Conservation (phyloP, 2,888 invertebrate genomes). For the Nebria brevicollis region DNA sequence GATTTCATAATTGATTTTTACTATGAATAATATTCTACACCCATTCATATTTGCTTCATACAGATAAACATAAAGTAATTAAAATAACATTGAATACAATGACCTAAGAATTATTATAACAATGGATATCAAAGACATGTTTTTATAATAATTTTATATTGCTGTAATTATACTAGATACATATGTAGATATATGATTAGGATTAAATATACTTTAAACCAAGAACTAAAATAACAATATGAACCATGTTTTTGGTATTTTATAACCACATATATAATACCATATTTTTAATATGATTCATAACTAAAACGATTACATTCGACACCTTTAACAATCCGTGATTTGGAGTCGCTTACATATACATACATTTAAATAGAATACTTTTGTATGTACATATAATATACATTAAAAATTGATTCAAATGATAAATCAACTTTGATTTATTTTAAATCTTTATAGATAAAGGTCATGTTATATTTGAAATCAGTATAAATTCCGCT, state of each 20-base stretch:
- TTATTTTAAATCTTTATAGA: too few species aligned
- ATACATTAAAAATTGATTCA: too few species aligned
- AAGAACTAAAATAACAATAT: not conserved
- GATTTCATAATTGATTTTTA: too few species aligned
- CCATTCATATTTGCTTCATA: too few species aligned
- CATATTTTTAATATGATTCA: not conserved
- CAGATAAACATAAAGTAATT: not conserved
- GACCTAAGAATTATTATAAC: not conserved
- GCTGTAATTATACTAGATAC: not conserved
- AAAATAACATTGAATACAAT: not conserved
- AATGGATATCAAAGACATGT: not conserved
- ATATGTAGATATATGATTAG: not conserved
- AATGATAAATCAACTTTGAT: too few species aligned
- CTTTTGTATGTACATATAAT: too few species aligned
- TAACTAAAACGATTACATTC: not conserved
- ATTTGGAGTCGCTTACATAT: too few species aligned
- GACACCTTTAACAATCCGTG: too few species aligned
- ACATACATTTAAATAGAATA: too few species aligned
- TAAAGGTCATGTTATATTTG: too few species aligned
- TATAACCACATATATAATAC: not conserved
- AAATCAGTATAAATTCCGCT: too few species aligned
- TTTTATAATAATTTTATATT: not conserved
- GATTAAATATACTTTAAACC: not conserved
- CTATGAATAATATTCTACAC: too few species aligned
- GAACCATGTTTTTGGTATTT: not conserved